Conservation (phyloP, 2,888 invertebrate genomes). For the Leptinotarsa haldemani region DNA sequence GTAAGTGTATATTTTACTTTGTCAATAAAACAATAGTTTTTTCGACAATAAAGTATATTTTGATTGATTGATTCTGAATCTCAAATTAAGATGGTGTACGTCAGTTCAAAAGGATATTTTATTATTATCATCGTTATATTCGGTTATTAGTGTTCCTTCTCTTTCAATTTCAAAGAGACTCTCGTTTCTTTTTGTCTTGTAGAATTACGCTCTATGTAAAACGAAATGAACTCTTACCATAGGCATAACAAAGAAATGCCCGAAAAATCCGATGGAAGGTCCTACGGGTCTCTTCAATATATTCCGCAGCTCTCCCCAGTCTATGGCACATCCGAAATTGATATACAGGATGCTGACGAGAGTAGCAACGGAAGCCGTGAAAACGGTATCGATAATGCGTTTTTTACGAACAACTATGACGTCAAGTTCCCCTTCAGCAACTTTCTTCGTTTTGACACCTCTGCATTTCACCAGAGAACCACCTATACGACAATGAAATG, state of each 20-base stretch:
- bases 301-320: constrained; percentile 76
- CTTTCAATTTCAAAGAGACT: too few species aligned
- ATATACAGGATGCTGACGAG: constrained; percentile 86
- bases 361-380: constrained; percentile 79
- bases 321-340: constrained; percentile 91
- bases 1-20: too few species aligned
- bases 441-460: constrained; percentile 39
- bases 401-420: constrained; percentile 60
- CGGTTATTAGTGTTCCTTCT: too few species aligned
- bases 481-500: constrained; percentile 45
- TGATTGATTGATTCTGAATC: too few species aligned
- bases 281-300: constrained; percentile 80
- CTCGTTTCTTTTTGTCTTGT: too few species aligned
- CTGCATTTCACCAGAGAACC: constrained; percentile 54
- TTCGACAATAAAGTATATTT: too few species aligned
- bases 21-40: too few species aligned
- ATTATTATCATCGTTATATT: too few species aligned
- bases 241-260: constrained; percentile 90
- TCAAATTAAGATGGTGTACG: too few species aligned
- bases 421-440: constrained; percentile 50
- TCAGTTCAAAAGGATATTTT: too few species aligned
- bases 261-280: constrained; percentile 80
- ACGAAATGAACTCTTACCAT: constrained; percentile 70
- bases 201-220: not conserved
- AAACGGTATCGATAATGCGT: constrained; percentile 78